phyloP scores from a whole-genome alignment of 2,797 vertebrate genomes.

The Semaprochilodus insignis region DNA sequence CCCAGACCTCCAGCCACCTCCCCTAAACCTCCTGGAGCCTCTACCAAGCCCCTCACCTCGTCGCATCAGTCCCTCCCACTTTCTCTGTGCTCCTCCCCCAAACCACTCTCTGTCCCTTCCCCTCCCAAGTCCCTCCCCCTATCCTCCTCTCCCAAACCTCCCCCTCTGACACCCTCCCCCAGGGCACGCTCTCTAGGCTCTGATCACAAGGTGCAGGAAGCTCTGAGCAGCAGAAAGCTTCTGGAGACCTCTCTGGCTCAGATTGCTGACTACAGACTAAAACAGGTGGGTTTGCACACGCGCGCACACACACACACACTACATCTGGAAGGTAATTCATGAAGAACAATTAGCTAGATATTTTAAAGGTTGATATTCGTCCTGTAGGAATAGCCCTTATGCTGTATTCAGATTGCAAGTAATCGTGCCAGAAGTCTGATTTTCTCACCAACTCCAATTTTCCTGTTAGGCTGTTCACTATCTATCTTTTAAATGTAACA shows the following conservation, averaged over 20 bases:
- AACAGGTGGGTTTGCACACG: constrained; percentile 85
- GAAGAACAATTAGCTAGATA: neutral
- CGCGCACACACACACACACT: neutral
- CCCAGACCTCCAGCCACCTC: constrained; percentile 60
- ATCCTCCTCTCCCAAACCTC: constrained; percentile 88
- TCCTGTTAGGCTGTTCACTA: no score
- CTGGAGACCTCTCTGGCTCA: constrained; percentile 89
- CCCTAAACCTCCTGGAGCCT: constrained; percentile 79
- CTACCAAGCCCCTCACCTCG: constrained; percentile 87
- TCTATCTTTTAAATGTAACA: no score
- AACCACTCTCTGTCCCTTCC: constrained; percentile 92
- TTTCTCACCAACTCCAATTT: no score
- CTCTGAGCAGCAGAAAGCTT: constrained; percentile 83
- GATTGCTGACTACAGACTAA: constrained; percentile 90
- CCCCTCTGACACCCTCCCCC: constrained; percentile 71
- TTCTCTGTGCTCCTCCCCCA: constrained; percentile 83
- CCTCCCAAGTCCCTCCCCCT: constrained; percentile 86
- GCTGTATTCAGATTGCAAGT: no score
- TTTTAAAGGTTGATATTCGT: no score
- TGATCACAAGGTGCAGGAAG: constrained; percentile 68
- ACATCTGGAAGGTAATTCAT: no score
- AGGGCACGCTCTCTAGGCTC: constrained; percentile 63
- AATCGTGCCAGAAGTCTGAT: no score
- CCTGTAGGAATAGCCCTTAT: no score
- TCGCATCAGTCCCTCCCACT: constrained; percentile 86